Evolutionary conservation across 1,140 invertebrate genomes (phyloP).

Genomic region (Cydia splendana): DNA sequence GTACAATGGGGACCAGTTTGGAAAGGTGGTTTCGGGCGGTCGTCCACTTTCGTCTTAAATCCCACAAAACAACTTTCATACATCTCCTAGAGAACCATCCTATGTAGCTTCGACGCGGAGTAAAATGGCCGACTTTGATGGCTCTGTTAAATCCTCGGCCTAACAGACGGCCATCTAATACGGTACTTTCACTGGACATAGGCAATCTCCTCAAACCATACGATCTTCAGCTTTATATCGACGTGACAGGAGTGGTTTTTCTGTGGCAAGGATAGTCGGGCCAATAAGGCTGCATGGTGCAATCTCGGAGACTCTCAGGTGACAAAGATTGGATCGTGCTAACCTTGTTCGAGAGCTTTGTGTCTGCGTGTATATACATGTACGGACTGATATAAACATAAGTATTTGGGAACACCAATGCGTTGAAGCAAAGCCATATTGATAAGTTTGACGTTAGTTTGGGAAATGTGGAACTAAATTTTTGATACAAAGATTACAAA

Average conservation of each 20-base stretch:
- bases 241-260: not conserved
- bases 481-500: no score
- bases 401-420: not conserved
- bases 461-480: no score
- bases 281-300: constrained; percentile 5
- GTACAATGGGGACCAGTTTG: no score
- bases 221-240: not conserved
- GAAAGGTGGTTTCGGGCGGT: no score
- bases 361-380: not conserved
- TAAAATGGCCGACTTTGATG: constrained; percentile 7
- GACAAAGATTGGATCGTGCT: constrained; percentile 10
- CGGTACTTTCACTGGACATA: constrained; percentile 8
- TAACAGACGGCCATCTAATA: not conserved
- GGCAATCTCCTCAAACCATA: not conserved
- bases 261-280: no score
- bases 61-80: not conserved
- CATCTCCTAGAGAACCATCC: not conserved
- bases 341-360: constrained; percentile 2
- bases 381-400: not conserved
- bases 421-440: no score
- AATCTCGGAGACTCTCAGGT: constrained; percentile 13
- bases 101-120: not conserved
- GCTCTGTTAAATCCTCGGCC: not conserved
- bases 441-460: no score
- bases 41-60: no score